phyloP scores from a whole-genome alignment of 35 echinoderm and acorn worm species.

The Diadema setosum region DNA sequence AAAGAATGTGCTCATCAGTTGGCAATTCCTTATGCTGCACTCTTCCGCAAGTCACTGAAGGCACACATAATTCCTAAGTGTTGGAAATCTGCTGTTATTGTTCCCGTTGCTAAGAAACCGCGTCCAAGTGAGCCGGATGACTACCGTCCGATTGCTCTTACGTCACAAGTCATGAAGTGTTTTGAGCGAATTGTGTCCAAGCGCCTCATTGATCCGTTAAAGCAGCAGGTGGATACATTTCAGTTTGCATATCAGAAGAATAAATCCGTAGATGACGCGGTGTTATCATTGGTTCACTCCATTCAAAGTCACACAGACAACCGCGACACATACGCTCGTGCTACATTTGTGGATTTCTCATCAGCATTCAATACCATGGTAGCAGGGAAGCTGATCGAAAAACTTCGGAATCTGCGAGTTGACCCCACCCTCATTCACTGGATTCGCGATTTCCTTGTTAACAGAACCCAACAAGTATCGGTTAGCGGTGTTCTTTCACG shows the following conservation, averaged over 20 bases:
- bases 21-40: not conserved
- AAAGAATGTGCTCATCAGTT: too few species aligned
- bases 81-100: slow-evolving; percentile 17
- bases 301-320: not conserved
- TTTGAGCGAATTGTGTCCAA: slow-evolving; percentile 17
- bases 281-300: too few species aligned
- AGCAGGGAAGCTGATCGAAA: not conserved
- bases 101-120: slow-evolving; percentile 40
- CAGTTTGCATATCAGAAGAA: too few species aligned
- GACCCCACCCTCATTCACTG: not conserved
- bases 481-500: not conserved
- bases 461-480: not conserved
- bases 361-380: slow-evolving; percentile 19
- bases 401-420: not conserved
- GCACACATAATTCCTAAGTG: not conserved
- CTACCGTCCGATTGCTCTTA: not conserved
- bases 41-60: slow-evolving; percentile 13
- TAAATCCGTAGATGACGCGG: too few species aligned
- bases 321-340: not conserved
- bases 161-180: slow-evolving; percentile 22
- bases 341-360: slow-evolving; percentile 17
- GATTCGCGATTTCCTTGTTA: not conserved
- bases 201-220: too few species aligned
- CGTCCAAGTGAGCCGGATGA: too few species aligned
- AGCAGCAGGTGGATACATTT: too few species aligned